Percentiles rank a stretch among this genome's conserved stretches.
phyloP scores from a whole-genome alignment of 1,140 invertebrate genomes.

The Drosophila sucinea region DNA sequence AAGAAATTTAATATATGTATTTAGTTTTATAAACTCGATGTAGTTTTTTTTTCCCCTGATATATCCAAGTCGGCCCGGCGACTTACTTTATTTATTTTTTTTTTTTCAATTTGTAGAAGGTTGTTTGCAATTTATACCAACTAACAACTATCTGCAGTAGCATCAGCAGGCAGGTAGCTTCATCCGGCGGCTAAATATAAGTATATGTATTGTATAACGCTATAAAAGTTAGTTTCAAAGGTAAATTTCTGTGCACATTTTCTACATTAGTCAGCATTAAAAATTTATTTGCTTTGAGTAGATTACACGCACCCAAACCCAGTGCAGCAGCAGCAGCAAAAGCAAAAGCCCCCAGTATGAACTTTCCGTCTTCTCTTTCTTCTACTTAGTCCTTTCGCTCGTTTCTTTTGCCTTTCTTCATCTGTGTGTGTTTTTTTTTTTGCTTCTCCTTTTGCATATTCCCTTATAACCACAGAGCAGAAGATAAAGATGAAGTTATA shows the following conservation, averaged over 20 bases:
- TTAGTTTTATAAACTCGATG: too few species aligned
- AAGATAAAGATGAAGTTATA: constrained; percentile 41
- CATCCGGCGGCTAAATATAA: background rate
- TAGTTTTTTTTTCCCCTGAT: too few species aligned
- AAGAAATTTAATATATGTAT: too few species aligned
- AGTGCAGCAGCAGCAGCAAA: constrained; percentile 13
- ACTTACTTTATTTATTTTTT: constrained; percentile 14
- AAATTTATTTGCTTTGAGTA: constrained; percentile 80
- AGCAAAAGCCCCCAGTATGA: constrained; percentile 38
- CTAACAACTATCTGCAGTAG: constrained; percentile 27
- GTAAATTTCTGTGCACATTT: constrained; percentile 76
- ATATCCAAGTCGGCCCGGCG: too few species aligned
- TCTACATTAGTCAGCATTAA: constrained; percentile 80
- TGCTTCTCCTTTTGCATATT: constrained; percentile 34
- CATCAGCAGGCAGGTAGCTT: background rate
- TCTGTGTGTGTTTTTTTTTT: constrained; percentile 40
- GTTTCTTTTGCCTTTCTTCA: background rate
- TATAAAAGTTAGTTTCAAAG: constrained; percentile 44
- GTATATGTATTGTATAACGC: constrained; percentile 18
- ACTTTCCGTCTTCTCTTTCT: constrained; percentile 58
- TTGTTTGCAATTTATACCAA: constrained; percentile 52
- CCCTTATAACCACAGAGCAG: constrained; percentile 35
- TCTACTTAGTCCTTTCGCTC: background rate
- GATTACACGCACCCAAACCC: constrained; percentile 65
- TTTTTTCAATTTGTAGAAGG: constrained; percentile 56